Evolutionary conservation across 2,113 vertebrate species (phyloP).

Genomic region (Nanorana parkeri): DNA sequence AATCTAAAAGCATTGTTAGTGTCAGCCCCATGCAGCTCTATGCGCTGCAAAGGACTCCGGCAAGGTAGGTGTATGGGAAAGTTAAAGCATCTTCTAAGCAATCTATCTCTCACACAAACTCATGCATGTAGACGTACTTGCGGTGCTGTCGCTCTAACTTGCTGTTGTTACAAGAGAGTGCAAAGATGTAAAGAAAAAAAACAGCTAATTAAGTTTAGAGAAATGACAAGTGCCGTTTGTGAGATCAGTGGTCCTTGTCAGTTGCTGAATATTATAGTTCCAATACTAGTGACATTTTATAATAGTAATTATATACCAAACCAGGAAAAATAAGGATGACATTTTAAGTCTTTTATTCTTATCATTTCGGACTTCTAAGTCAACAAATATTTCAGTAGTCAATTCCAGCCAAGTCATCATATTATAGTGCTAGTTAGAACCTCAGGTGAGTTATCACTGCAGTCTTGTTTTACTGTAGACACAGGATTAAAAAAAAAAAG

Average conservation of each 20-base stretch:
- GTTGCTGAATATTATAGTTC: neutral
- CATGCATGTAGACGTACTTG: slow-evolving; percentile 59
- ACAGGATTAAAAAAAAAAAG: too few relatives aligned
- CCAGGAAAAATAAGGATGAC: too few relatives aligned
- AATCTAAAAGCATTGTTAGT: neutral
- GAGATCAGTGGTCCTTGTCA: neutral
- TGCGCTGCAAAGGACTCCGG: neutral
- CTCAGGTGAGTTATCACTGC: too few relatives aligned
- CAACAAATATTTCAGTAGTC: too few relatives aligned
- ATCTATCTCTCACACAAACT: slow-evolving; percentile 8
- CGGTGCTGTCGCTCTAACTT: slow-evolving; percentile 60
- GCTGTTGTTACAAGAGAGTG: slow-evolving; percentile 53
- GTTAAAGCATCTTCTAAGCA: slow-evolving; percentile 1
- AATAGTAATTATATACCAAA: neutral
- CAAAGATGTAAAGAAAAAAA: slow-evolving; percentile 34
- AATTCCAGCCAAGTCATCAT: too few relatives aligned
- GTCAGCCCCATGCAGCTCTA: neutral
- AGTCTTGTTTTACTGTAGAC: too few relatives aligned
- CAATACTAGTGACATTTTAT: neutral
- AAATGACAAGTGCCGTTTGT: neutral
- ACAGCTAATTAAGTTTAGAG: neutral
- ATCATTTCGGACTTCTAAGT: too few relatives aligned
- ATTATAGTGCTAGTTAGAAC: too few relatives aligned
- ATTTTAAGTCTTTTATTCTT: too few relatives aligned
- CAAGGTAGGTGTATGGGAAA: neutral